Evolutionary conservation across 1,140 invertebrate species (phyloP).

Genomic region (Adelges cooleyi): DNA sequence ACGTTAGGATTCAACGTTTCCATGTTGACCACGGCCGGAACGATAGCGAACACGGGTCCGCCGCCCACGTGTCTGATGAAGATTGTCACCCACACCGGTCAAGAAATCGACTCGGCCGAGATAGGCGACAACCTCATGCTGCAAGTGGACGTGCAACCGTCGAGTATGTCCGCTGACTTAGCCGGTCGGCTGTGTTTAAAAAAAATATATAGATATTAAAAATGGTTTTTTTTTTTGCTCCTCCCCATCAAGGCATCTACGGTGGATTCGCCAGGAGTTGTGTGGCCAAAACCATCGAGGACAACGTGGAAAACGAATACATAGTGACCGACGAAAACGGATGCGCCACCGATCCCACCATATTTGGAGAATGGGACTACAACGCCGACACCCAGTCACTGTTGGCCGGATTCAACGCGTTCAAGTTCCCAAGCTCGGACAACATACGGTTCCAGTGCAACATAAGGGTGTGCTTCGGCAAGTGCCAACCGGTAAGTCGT

Average conservation of each 20-base stretch:
- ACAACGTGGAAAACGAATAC: slow-evolving; percentile 80
- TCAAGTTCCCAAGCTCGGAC: slow-evolving; percentile 90
- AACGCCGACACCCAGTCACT: slow-evolving; percentile 70
- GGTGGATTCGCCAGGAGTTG: slow-evolving; percentile 87
- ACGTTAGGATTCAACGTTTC: slow-evolving; percentile 88
- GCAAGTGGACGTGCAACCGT: slow-evolving; percentile 85
- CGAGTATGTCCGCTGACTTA: slow-evolving; percentile 66
- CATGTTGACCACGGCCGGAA: slow-evolving; percentile 87
- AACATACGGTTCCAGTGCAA: slow-evolving; percentile 93
- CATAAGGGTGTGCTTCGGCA: slow-evolving; percentile 87
- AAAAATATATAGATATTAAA: too few relatives aligned
- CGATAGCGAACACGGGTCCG: slow-evolving; percentile 87
- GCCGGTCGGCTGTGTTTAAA: too few relatives aligned
- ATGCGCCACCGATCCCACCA: slow-evolving; percentile 80
- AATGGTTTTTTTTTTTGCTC: too few relatives aligned
- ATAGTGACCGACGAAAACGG: slow-evolving; percentile 87
- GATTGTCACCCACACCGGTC: slow-evolving; percentile 74
- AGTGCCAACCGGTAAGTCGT: slow-evolving; percentile 81
- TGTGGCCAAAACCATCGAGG: slow-evolving; percentile 82
- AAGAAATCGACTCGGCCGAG: slow-evolving; percentile 79
- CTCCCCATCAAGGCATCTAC: slow-evolving; percentile 68
- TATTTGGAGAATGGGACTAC: slow-evolving; percentile 87
- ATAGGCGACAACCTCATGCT: slow-evolving; percentile 84
- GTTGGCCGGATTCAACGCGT: slow-evolving; percentile 80
- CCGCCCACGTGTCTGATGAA: slow-evolving; percentile 86